Conservation (phyloP, 2,888 invertebrate species). For the Keiferia lycopersicella region DNA sequence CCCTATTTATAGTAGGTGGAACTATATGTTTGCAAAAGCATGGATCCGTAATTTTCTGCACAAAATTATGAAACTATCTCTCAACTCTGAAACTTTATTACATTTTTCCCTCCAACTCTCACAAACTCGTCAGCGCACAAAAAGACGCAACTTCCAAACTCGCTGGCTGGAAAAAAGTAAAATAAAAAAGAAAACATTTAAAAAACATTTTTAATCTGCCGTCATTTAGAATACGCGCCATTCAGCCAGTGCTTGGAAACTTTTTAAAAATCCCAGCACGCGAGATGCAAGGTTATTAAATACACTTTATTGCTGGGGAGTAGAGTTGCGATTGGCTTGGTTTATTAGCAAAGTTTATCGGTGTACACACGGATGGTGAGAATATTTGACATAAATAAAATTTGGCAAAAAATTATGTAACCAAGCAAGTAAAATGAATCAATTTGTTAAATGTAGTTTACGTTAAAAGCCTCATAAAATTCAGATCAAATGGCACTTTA, state of each 20-base stretch:
- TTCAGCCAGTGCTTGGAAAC: slow-evolving; percentile 39
- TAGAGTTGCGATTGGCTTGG: slow-evolving; percentile 54
- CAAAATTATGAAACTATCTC: neutral
- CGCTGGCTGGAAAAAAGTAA: slow-evolving; percentile 23
- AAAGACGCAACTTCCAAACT: slow-evolving; percentile 26
- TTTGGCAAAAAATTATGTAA: neutral
- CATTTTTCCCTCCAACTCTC: slow-evolving; percentile 25
- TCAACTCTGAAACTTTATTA: slow-evolving; percentile 3
- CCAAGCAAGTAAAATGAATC: neutral
- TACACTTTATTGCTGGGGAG: slow-evolving; percentile 41
- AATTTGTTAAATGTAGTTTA: neutral
- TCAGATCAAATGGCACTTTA: too few relatives aligned
- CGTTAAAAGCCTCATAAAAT: too few relatives aligned
- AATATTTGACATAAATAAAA: neutral
- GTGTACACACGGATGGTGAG: slow-evolving; percentile 25
- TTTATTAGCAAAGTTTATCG: slow-evolving; percentile 48
- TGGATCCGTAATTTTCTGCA: neutral
- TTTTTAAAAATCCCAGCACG: slow-evolving; percentile 37
- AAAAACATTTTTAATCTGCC: slow-evolving; percentile 43
- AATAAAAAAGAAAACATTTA: too few relatives aligned
- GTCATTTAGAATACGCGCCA: slow-evolving; percentile 48
- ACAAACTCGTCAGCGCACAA: slow-evolving; percentile 29
- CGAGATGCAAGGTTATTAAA: slow-evolving; percentile 30
- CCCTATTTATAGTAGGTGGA: too few relatives aligned
- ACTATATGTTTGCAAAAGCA: too few relatives aligned